Evolutionary conservation across 2,113 vertebrate species (phyloP), one percentile per base, ranked within the genome.

Genomic region (Sisor rabdophorus): DNA sequence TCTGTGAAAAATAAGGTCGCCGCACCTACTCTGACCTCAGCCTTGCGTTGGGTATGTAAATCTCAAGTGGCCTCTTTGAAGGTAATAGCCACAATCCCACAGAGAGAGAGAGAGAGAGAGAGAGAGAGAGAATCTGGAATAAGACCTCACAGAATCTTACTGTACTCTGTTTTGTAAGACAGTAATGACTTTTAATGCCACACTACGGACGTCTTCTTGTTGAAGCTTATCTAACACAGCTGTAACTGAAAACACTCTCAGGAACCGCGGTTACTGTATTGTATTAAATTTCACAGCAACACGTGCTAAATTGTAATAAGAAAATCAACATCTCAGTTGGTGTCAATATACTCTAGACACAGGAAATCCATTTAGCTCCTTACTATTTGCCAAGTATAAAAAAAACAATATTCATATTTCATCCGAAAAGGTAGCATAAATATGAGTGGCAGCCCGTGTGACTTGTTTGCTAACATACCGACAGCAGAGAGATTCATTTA

Each of bases 11-110:
- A 89, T 87, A 87, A 88, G 85, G 71, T 64, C 67, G 75, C 84
- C 69, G 84, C 82, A 40, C 86, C 87, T 87, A 80, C 89, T 75
- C 61, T 79, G 24, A 79, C 77, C 76, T 69, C 20, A 84, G 22
- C 2, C 85, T 88, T 89, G 88, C 89, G 83, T 90, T 69, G 63
- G 70, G 84, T 86, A 88, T 84, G 81, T 89, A 88, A 87, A 82
- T 71, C 83, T 79, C 85, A 75, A 83, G 28, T 58, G 63, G 75
- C 40, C 72, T 84, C 82, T 81, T 64, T 77, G 32, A 71, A 77
- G 28, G 58, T 70, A 70, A 68, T 58, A 61, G 26, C 28, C 73
- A 48, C 32, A 26, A 56, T 60, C 48, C 69, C n/a, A 53, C 0
- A 44, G 40, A 44, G 30, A 61, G 2, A 50, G 44, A n/a, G 52